These are phyloP conservation scores for Plectropomus leopardus DNA, from an alignment of 2,113 vertebrate species.

Conservation along the genomic window DNA sequence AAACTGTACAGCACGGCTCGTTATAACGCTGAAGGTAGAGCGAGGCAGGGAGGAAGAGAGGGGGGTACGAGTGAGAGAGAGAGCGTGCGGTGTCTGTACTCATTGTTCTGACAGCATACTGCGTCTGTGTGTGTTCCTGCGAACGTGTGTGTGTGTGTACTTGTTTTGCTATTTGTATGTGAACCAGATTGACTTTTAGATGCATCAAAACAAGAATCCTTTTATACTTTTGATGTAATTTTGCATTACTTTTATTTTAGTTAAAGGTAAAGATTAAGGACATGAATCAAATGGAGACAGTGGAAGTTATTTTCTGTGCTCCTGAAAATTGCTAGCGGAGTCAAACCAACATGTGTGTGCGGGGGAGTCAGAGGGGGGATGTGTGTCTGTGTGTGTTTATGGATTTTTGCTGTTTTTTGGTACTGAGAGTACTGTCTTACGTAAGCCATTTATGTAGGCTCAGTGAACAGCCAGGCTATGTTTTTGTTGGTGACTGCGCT, in stretches of 20 bases:
- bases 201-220: not conserved
- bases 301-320: slow-evolving; percentile 19
- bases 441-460: slow-evolving; percentile 92
- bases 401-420: slow-evolving; percentile 91
- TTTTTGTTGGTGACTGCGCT: slow-evolving; percentile 78
- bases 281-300: not conserved
- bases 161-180: slow-evolving; percentile 53
- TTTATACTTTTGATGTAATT: not conserved
- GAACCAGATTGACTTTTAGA: slow-evolving; percentile 46
- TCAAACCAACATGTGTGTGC: not conserved
- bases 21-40: slow-evolving; percentile 67
- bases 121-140: slow-evolving; percentile 64
- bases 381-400: slow-evolving; percentile 85
- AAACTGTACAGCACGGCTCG: slow-evolving; percentile 91
- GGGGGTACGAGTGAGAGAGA: slow-evolving; percentile 50
- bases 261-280: not conserved
- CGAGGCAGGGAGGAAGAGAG: slow-evolving; percentile 8
- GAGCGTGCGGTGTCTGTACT: slow-evolving; percentile 91
- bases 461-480: slow-evolving; percentile 88
- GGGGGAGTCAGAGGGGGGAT: not conserved
- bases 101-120: slow-evolving; percentile 94
- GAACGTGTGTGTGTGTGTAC: slow-evolving; percentile 19
- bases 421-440: slow-evolving; percentile 94
- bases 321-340: slow-evolving; percentile 21
- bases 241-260: slow-evolving; percentile 10